Evolutionary conservation across 2,113 vertebrate genomes (phyloP).

Genomic region (Eudyptes chrysolophus): DNA sequence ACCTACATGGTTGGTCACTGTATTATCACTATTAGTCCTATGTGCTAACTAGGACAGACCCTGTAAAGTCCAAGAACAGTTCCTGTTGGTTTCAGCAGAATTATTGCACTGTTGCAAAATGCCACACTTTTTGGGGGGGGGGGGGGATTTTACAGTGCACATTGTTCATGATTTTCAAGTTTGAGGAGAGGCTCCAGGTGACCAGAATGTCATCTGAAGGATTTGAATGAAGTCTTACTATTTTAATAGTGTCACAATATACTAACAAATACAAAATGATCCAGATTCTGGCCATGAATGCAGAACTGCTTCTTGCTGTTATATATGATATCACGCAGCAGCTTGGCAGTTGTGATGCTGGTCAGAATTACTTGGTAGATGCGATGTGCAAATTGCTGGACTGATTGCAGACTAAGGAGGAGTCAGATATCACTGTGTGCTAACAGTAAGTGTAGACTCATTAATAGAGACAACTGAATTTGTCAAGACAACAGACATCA

Average conservation of each 20-base stretch:
- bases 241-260: background rate
- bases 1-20: background rate
- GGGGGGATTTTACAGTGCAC: background rate
- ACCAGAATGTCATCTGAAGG: background rate
- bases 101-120: background rate
- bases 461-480: slow-evolving; percentile 6
- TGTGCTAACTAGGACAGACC: background rate
- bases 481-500: background rate
- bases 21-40: background rate
- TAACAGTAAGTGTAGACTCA: background rate
- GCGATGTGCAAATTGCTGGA: background rate
- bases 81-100: background rate
- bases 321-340: rapidly evolving
- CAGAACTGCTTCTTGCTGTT: background rate
- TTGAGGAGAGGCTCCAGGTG: background rate
- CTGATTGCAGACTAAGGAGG: rapidly evolving
- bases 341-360: background rate
- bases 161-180: background rate
- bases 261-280: background rate
- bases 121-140: rapidly evolving
- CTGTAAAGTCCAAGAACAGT: background rate
- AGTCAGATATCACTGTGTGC: background rate
- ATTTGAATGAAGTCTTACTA: background rate
- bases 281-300: background rate
- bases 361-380: background rate